These are phyloP conservation scores for Napeogenes inachia DNA, from an alignment of 2,888 invertebrate genomes.

Conservation along the genomic window DNA sequence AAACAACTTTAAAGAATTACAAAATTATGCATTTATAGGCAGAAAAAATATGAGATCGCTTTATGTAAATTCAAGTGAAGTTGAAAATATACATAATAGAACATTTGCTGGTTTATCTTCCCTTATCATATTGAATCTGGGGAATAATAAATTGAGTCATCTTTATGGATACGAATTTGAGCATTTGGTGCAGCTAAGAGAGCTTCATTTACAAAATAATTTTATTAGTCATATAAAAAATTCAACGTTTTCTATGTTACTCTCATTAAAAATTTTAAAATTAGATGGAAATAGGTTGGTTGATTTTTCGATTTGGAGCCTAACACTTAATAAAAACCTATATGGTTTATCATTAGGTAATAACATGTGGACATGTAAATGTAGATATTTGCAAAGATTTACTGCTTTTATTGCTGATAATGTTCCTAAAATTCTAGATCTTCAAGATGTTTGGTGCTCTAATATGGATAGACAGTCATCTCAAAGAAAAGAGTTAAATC, in stretches of 20 bases:
- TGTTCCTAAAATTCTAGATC: constrained; percentile 84
- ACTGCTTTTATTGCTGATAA: constrained; percentile 89
- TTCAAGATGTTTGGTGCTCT: constrained; percentile 87
- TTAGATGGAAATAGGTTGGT: constrained; percentile 90
- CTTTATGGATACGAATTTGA: constrained; percentile 91
- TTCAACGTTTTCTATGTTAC: constrained; percentile 84
- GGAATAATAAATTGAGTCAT: constrained; percentile 88
- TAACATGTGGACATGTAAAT: constrained; percentile 94
- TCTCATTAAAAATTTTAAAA: constrained; percentile 85
- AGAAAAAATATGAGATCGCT: constrained; percentile 92
- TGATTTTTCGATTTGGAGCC: constrained; percentile 86
- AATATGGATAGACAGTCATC: constrained; percentile 82
- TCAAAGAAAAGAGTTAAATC: constrained; percentile 86
- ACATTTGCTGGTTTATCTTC: constrained; percentile 91
- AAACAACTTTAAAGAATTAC: constrained; percentile 89
- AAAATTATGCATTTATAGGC: constrained; percentile 93
- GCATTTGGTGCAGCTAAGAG: constrained; percentile 85
- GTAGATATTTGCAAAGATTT: constrained; percentile 90
- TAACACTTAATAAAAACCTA: constrained; percentile 80
- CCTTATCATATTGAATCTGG: constrained; percentile 87
- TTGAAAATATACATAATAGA: constrained; percentile 90
- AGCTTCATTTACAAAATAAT: constrained; percentile 92
- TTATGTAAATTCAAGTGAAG: constrained; percentile 90
- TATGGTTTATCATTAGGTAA: constrained; percentile 86
- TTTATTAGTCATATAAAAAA: constrained; percentile 86